Evolutionary conservation across 1,140 invertebrate species (phyloP), one percentile per base, ranked within the genome.

Genomic region (Cydia splendana): DNA sequence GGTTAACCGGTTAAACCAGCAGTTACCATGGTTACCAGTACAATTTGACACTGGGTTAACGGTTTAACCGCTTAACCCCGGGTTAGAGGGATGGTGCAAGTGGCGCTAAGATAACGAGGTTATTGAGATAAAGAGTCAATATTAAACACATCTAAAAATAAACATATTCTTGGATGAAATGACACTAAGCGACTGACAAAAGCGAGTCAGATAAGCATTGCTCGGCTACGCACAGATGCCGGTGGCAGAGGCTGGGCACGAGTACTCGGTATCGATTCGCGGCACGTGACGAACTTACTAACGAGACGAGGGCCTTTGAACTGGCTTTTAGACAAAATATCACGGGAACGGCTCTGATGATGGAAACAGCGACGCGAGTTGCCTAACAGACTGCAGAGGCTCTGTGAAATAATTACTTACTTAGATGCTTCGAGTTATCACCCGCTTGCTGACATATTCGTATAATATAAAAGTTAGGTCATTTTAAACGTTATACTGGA

Each of bases 151-250:
- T 18, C 15, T 57, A 15, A 57, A n/a, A 15, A 53, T n/a, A 34
- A 34, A 1, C 13, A 53, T n/a, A 53, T 53, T 53, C 15, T 53
- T 6, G 15, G 51, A 57, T 18, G n/a, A 57, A 57, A 18, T 62
- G 57, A 20, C 18, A 62, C 7, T 10, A 62, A 24, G 9, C n/a
- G 15, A 18, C 57, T 20, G 20, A 62, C 57, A 62, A 24, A 1
- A 18, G 15, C 6, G 4, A n/a, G 20, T 24, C 57, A 24, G 57
- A 62, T 62, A 53, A 53, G 51, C 20, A 12, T 24, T 10, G 18
- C 57, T 24, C 57, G 20, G 51, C 51, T 53, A 62, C 57, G 57
- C 57, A 62, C 57, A 62, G 57, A 62, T 62, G 57, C 57, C 57
- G 20, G 57, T 24, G 57, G 57, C 57, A 18, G 57, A 20, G 18